Base-by-base conservation (phyloP, 2,113 vertebrate genomes). In the Passer montanus region DNA sequence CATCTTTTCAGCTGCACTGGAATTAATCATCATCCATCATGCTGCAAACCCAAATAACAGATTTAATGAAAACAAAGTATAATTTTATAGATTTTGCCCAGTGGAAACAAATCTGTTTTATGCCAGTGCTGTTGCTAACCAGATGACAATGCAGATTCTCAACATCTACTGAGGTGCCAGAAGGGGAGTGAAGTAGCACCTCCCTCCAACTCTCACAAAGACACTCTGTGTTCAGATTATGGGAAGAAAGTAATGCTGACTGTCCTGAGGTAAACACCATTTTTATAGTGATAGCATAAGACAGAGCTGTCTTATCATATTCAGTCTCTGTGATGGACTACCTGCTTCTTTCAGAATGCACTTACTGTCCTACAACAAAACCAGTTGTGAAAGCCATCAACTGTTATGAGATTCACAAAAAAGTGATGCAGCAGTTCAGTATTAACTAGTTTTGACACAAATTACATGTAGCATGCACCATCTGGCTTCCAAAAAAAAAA, bases 361-460 rank as follows among this genome's bases (percentile, higher is more conserved):
- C 84, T 75, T 83, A 72, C 72, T n/a, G 39, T 87, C 67, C 89
- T 73, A 58, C 55, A 80, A 70, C 31, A 22, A 84, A 93, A 93
- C n/a, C 92, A 94, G 74, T 89, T 92, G 92, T 85, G 78, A 88
- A 94, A 90, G 27, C 30, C 70, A 96, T 95, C 86, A 94, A 68
- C 74, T 73, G 46, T 53, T 92, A 85, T 0, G 27, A 84, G 81
- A 88, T 79, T 53, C 63, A 91, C 72, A 39, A 91, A 80, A 68
- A 88, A 39, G 27, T 24, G 37, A 84, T 91, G 72, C 81, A 83
- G 79, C 86, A 87, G 68, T 77, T 94, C 75, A 84, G 44, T 59
- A 74, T 90, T 97, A 96, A 97, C 84, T 87, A 55, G 43, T 85
- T 95, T 87, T 97, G 93, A 98, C 94, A 95, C 93, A 96, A 95